Evolutionary conservation across 2,888 invertebrate genomes (phyloP).

Genomic region (Diarsia dahlii): DNA sequence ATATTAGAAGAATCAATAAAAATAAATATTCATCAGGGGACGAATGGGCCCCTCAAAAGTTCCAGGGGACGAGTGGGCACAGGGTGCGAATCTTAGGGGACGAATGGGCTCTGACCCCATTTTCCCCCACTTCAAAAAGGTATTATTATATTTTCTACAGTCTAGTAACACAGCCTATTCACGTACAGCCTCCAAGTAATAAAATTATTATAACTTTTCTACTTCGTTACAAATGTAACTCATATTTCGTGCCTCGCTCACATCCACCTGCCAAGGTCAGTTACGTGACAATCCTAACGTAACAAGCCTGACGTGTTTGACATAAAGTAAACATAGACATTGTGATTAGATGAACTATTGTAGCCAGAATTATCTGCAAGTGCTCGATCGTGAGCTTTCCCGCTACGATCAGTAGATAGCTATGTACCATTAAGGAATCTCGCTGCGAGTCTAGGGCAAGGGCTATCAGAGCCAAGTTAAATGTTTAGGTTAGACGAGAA

Average conservation of each 20-base stretch:
- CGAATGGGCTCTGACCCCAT: no score
- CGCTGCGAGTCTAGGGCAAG: no score
- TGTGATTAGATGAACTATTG: neutral
- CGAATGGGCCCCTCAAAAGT: no score
- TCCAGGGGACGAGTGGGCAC: no score
- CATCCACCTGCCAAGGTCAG: neutral
- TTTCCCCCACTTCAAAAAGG: neutral
- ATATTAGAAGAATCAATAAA: no score
- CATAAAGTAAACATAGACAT: neutral
- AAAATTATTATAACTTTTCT: neutral
- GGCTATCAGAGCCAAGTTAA: no score
- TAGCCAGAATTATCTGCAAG: neutral
- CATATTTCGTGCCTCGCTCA: slow-evolving; percentile 1
- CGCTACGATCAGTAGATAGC: no score
- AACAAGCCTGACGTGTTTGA: neutral
- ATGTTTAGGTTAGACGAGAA: no score
- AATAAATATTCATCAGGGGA: no score
- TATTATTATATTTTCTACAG: neutral
- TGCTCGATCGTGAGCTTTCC: no score
- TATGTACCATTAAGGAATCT: no score
- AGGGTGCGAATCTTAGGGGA: no score
- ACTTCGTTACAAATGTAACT: slow-evolving; percentile 4
- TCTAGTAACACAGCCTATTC: neutral
- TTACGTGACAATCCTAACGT: slow-evolving; percentile 10
- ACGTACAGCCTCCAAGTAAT: neutral